A percentile compares a stretch with the other conserved stretches of the same genome.
These are phyloP conservation scores for honey bee (Apis mellifera) DNA, from an alignment of 1,140 invertebrate genomes.

Conservation along the genomic window Amel_HAv3.1 CM009942.2:7536501-7537000, in stretches of 20 bases:
- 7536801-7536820: not conserved
- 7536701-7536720: not conserved
- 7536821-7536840: too few relatives aligned
- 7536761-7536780: too few relatives aligned
- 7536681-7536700: not conserved
- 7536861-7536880: too few relatives aligned
- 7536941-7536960: too few relatives aligned
- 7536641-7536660: not conserved
- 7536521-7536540: conserved; percentile 11
- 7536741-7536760: not conserved
- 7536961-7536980: too few relatives aligned
- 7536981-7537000: too few relatives aligned
- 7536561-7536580: not conserved
- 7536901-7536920: too few relatives aligned
- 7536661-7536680: not conserved
- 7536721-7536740: not conserved
- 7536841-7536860: too few relatives aligned
- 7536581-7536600: not conserved
- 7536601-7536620: conserved; percentile 32
- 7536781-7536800: not conserved
- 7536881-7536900: too few relatives aligned
- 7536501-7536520: not conserved
- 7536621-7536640: not conserved
- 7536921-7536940: too few relatives aligned
- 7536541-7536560: too few relatives aligned